A percentile compares a stretch with the other conserved stretches of the same genome.
Evolutionary conservation across 2,113 vertebrate genomes (phyloP).

Genomic region (Hiodon tergisus): DNA sequence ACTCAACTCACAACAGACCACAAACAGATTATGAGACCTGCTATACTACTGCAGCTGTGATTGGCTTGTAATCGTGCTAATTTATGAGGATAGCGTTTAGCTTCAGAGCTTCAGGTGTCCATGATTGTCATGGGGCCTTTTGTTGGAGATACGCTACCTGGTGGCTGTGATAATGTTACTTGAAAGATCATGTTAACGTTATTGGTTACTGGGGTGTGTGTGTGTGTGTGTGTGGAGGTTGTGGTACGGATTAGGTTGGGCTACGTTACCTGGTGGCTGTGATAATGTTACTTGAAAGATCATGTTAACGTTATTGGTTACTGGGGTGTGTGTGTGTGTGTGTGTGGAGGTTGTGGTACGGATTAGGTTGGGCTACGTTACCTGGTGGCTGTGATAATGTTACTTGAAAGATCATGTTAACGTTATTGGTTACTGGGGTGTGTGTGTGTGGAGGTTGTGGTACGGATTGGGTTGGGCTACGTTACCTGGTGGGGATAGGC

Average conservation of each 20-base stretch:
- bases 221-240: background rate
- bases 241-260: background rate
- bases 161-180: background rate
- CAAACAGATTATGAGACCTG: too few relatives aligned
- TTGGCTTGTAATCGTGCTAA: background rate
- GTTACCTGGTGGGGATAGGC: constrained; percentile 97
- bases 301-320: background rate
- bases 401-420: background rate
- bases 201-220: background rate
- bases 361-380: background rate
- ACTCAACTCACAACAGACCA: too few relatives aligned
- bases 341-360: background rate
- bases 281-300: background rate
- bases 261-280: background rate
- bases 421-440: background rate
- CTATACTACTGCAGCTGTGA: background rate
- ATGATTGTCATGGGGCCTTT: too few relatives aligned
- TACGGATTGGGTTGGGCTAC: background rate
- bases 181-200: background rate
- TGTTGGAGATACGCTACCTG: background rate
- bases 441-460: background rate
- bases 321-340: background rate
- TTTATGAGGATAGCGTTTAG: background rate
- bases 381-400: background rate
- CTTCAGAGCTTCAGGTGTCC: too few relatives aligned